Evolutionary conservation across 2,888 invertebrate species (phyloP).

Genomic region (Crossocerus cetratus): DNA sequence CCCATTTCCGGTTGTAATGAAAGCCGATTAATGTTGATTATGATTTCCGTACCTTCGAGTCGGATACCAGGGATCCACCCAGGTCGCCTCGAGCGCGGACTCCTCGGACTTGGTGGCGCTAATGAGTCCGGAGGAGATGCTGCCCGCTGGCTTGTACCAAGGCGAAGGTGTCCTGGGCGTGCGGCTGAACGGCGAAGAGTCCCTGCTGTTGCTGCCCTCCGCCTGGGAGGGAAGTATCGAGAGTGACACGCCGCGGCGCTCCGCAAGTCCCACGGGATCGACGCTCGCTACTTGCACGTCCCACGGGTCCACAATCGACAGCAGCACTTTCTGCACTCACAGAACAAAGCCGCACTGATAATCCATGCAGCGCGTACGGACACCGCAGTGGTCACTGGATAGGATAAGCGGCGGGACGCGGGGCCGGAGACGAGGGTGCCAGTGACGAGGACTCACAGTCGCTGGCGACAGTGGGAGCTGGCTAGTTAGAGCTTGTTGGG

Average conservation of each 20-base stretch:
- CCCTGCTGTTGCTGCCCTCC: conserved; percentile 15
- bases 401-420: no score
- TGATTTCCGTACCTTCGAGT: conserved; percentile 24
- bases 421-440: conserved; percentile 2
- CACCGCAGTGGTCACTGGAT: no score
- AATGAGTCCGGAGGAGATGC: conserved; percentile 20
- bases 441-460: conserved; percentile 24
- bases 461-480: conserved; percentile 53
- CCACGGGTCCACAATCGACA: conserved; percentile 75
- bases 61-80: conserved; percentile 37
- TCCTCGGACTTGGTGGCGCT: conserved; percentile 16
- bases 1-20: no score
- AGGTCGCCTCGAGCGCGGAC: conserved; percentile 15
- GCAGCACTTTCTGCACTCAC: conserved; percentile 59
- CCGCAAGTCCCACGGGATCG: conserved; percentile 67
- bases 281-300: conserved; percentile 74
- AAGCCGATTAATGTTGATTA: no score
- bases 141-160: conserved; percentile 70
- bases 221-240: conserved; percentile 47
- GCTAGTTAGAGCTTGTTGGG: conserved; percentile 64
- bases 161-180: conserved; percentile 67
- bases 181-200: conserved; percentile 33
- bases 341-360: conserved; percentile 44
- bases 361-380: background rate
- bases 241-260: conserved; percentile 65